Percentiles rank a stretch among this genome's conserved stretches.
Conservation (phyloP, 2,797 vertebrate species). For the Notolepis coatsorum region DNA sequence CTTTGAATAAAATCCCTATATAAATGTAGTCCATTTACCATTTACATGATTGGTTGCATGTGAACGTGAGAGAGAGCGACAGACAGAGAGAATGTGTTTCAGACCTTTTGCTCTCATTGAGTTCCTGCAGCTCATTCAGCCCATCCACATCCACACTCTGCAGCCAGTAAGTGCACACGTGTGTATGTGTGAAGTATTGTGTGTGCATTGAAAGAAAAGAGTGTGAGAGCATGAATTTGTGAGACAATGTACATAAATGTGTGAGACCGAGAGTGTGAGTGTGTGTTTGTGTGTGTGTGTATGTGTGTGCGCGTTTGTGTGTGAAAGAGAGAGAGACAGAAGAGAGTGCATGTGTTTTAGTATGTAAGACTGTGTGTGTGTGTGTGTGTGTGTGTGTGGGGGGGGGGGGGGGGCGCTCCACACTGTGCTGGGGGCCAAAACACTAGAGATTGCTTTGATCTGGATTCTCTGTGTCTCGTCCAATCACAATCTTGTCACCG, state of each 20-base stretch:
- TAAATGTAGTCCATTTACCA: too few species aligned
- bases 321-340: too few species aligned
- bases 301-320: conserved; percentile 6
- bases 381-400: conserved; percentile 58
- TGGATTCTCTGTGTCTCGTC: conserved; percentile 86
- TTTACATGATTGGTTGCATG: too few species aligned
- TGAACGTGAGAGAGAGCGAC: too few species aligned
- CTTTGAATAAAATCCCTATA: too few species aligned
- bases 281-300: conserved; percentile 41
- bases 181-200: conserved; percentile 47
- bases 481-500: conserved; percentile 87
- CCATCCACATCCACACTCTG: conserved; percentile 49
- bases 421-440: conserved; percentile 86
- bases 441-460: conserved; percentile 90
- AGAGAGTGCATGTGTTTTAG: conserved; percentile 19
- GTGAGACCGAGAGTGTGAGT: conserved; percentile 56
- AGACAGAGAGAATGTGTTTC: too few species aligned
- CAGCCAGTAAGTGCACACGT: conserved; percentile 55
- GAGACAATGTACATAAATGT: conserved; percentile 56
- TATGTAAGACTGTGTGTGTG: conserved; percentile 53
- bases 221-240: conserved; percentile 45
- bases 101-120: conserved; percentile 38
- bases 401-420: conserved; percentile 78
- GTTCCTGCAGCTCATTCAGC: conserved; percentile 37
- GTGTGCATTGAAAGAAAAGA: conserved; percentile 38